phyloP scores from a whole-genome alignment of 2,888 invertebrate genomes.

The Eucera pruinosa region DNA sequence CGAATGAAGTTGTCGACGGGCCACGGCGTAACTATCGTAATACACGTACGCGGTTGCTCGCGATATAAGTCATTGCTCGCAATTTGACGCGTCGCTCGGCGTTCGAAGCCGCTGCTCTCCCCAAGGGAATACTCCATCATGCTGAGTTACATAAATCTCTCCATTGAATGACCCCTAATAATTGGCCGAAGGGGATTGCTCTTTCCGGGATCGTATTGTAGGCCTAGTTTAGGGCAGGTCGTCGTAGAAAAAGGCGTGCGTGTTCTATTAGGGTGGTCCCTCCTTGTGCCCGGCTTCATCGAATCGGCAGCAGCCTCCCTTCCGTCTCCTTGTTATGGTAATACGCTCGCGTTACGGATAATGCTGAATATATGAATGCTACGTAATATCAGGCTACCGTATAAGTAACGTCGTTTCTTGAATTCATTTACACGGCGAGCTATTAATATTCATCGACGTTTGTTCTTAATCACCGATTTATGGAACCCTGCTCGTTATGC shows the following conservation, averaged over 20 bases:
- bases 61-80: constrained; percentile 62
- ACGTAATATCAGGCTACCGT: too few species aligned
- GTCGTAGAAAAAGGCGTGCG: constrained; percentile 44
- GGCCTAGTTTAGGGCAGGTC: constrained; percentile 52
- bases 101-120: constrained; percentile 14
- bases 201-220: constrained; percentile 49
- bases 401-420: too few species aligned
- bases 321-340: constrained; percentile 27
- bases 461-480: too few species aligned
- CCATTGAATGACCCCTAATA: constrained; percentile 73
- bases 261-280: constrained; percentile 30
- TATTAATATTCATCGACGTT: too few species aligned
- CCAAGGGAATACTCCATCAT: constrained; percentile 62
- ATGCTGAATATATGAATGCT: constrained; percentile 8
- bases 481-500: too few species aligned
- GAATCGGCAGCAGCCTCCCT: neutral
- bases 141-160: constrained; percentile 72
- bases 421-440: too few species aligned
- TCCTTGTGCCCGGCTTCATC: neutral
- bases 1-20: constrained; percentile 39
- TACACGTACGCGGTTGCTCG: constrained; percentile 16
- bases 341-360: constrained; percentile 5
- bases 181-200: constrained; percentile 51
- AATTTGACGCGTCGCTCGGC: constrained; percentile 57
- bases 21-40: constrained; percentile 27